Evolutionary conservation across 2,888 invertebrate genomes (phyloP).

Genomic region (Spilarctia lutea): DNA sequence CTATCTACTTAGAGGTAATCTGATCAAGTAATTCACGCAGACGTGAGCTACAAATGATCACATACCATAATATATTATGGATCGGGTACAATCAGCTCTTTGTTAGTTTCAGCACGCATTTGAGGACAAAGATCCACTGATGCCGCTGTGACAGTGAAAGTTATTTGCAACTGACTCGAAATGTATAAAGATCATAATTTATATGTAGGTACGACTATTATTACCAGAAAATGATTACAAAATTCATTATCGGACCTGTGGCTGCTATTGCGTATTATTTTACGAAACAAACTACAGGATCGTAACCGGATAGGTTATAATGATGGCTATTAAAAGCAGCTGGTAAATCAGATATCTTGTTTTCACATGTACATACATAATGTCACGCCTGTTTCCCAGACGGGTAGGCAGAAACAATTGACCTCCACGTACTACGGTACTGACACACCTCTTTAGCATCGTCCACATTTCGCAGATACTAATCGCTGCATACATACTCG

Average conservation of each 20-base stretch:
- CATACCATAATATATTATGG: no score
- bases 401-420: no score
- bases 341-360: not conserved
- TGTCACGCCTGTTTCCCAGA: no score
- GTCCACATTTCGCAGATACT: no score
- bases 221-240: no score
- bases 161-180: not conserved
- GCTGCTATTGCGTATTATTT: not conserved
- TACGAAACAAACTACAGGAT: not conserved
- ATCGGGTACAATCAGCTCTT: not conserved
- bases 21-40: not conserved
- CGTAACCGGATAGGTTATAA: not conserved
- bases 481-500: no score
- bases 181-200: not conserved
- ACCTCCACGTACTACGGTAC: no score
- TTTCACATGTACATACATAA: no score
- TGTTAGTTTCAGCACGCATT: not conserved
- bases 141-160: conserved; percentile 4
- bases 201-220: not conserved
- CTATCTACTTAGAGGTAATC: not conserved
- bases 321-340: not conserved
- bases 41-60: no score
- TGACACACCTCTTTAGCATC: no score
- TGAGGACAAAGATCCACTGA: conserved; percentile 8
- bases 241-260: no score